These are phyloP conservation scores for Asobara japonica DNA, from an alignment of 1,140 invertebrate genomes.

Conservation along the genomic window DNA sequence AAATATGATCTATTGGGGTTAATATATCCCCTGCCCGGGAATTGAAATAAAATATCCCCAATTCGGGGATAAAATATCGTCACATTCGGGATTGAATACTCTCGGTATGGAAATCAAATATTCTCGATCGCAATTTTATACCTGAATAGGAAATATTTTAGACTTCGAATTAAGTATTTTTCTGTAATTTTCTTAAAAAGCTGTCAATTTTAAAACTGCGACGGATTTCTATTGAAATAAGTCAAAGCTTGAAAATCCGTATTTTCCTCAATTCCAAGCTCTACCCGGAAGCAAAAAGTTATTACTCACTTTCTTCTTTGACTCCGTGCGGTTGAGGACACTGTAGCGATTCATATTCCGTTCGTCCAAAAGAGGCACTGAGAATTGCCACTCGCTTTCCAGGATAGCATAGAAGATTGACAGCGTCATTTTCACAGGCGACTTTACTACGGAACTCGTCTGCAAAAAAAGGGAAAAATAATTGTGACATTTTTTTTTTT, in stretches of 20 bases:
- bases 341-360: constrained; percentile 86
- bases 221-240: background rate
- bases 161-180: too few species aligned
- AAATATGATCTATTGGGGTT: too few species aligned
- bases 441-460: constrained; percentile 92
- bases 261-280: background rate
- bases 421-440: constrained; percentile 88
- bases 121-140: too few species aligned
- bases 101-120: too few species aligned
- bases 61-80: too few species aligned
- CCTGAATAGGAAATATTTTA: too few species aligned
- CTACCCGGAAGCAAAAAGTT: background rate
- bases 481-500: too few species aligned
- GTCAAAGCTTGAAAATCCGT: too few species aligned
- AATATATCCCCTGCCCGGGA: too few species aligned
- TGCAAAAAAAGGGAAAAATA: constrained; percentile 73
- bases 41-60: too few species aligned
- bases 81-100: too few species aligned
- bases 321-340: constrained; percentile 88
- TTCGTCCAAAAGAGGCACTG: constrained; percentile 89
- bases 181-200: too few species aligned
- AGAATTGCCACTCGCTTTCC: constrained; percentile 88
- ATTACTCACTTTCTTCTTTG: constrained; percentile 85
- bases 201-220: background rate
- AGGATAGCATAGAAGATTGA: constrained; percentile 84